phyloP scores from a whole-genome alignment of 2,888 invertebrate species.

The Stenotaenia linearis region DNA sequence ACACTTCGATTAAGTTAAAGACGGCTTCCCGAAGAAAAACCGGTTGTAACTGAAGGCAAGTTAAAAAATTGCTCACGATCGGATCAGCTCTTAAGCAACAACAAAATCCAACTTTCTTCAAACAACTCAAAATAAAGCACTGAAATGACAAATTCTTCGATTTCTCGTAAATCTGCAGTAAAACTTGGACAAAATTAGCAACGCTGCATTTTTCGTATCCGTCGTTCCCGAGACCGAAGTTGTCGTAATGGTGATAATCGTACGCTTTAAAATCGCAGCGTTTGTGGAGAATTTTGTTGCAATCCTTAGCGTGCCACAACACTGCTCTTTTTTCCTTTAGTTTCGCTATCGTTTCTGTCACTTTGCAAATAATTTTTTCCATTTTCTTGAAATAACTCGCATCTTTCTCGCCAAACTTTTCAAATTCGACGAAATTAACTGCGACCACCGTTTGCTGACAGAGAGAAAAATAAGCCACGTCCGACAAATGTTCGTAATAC shows the following conservation, averaged over 20 bases:
- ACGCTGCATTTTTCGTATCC: background rate
- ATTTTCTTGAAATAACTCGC: background rate
- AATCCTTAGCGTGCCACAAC: background rate
- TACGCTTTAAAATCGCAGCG: background rate
- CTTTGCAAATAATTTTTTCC: background rate
- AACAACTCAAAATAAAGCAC: background rate
- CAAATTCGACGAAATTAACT: background rate
- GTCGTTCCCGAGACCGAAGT: too few relatives aligned
- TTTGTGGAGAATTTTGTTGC: background rate
- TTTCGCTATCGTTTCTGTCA: background rate
- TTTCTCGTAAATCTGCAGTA: background rate
- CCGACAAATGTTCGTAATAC: background rate
- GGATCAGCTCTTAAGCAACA: background rate
- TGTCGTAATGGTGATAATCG: background rate
- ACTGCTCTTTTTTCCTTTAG: background rate
- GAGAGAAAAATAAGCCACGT: background rate
- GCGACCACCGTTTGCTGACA: background rate
- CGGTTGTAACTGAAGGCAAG: background rate
- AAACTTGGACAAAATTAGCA: background rate
- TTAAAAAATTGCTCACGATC: background rate
- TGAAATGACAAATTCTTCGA: background rate
- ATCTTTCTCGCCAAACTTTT: background rate
- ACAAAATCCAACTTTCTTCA: slow-evolving; percentile 21
- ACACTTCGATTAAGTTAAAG: background rate
- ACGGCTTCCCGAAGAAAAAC: background rate